Evolutionary conservation across 2,888 invertebrate species (phyloP), one percentile per base, ranked within the genome.

Genomic region (Melieria omissa): DNA sequence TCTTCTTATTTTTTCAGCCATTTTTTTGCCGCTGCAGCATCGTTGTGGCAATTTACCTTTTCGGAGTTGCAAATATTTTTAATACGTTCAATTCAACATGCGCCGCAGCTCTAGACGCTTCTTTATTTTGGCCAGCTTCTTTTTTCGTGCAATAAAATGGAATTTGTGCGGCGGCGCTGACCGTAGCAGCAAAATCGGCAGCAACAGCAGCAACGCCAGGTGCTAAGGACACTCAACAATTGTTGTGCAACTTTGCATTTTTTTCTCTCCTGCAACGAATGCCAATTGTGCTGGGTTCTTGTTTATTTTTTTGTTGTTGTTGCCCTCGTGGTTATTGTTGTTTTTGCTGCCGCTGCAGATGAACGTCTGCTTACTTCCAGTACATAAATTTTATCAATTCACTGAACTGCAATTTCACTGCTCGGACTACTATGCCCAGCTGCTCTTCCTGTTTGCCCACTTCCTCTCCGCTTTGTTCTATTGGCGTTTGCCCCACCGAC

Each of bases 381-480:
- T 76, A 78, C 78, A 79, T 79, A 79, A 78, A 79, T 79, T 79
- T 79, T 74, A 76, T 70, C 75, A 76, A 74, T 75, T 77, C 78
- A 79, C 67, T 78, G 77, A 77, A 77, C 75, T 74, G 75, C 75
- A 74, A 67, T 71, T 63, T 66, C 71, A 71, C 49, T 65, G 61
- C 58, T 57, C 57, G 29, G 29, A 57, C 45, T 45, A 7, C 64
- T 57, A 49, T 41, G 16, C 8, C 49, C 61, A 52, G 52, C 44
- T 45, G 29, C 8, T 74, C 69, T 66, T 69, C 55, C 63, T 70
- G 42, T 14, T 16, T 47, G 8, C 42, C 3, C 55, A 29, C 29
- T 29, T 57, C 41, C 42, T 12, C 10, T 12, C 60, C 5, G 5
- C 12, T 5, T 5, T 46, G 12, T 66, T 5, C 16, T 57, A 29